These are phyloP conservation scores for Rhogogaster chlorosoma DNA, from an alignment of 2,888 invertebrate genomes.

Conservation along the genomic window DNA sequence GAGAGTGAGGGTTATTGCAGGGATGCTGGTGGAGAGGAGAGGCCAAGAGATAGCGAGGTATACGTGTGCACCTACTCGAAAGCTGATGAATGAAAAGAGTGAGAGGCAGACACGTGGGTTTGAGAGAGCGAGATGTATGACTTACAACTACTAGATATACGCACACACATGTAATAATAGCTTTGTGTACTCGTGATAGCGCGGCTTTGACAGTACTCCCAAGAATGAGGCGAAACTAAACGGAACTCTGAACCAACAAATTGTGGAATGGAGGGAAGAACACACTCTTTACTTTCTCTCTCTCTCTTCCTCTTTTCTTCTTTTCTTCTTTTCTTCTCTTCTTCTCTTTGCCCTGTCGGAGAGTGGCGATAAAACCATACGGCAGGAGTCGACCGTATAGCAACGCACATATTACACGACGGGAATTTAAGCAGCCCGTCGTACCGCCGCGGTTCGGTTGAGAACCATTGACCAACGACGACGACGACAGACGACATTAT, in stretches of 20 bases:
- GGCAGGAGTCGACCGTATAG: not conserved
- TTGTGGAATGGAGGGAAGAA: slow-evolving; percentile 7
- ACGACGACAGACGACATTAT: slow-evolving; percentile 1
- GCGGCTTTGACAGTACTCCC: not conserved
- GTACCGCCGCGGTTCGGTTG: not conserved
- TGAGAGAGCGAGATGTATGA: slow-evolving; percentile 4
- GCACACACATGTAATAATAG: not conserved
- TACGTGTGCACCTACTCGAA: not conserved
- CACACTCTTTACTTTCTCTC: not conserved
- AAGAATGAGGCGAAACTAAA: slow-evolving; percentile 26
- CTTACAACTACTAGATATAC: not conserved
- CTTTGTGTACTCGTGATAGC: slow-evolving; percentile 49
- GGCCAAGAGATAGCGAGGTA: not conserved
- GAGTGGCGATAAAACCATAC: slow-evolving; percentile 31
- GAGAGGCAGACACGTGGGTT: slow-evolving; percentile 26
- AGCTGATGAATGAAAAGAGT: slow-evolving; percentile 44
- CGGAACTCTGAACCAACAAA: slow-evolving; percentile 12
- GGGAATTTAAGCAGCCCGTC: slow-evolving; percentile 3
- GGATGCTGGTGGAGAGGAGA: not conserved
- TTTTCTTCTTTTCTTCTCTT: not conserved
- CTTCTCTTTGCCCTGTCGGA: not conserved
- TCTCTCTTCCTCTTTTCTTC: not conserved
- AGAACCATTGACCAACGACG: slow-evolving; percentile 32
- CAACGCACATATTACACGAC: slow-evolving; percentile 4
- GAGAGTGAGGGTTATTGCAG: not conserved